Conservation (phyloP, 1,140 invertebrate species). For the Hermatobates lingyangjiaoensis region DNA sequence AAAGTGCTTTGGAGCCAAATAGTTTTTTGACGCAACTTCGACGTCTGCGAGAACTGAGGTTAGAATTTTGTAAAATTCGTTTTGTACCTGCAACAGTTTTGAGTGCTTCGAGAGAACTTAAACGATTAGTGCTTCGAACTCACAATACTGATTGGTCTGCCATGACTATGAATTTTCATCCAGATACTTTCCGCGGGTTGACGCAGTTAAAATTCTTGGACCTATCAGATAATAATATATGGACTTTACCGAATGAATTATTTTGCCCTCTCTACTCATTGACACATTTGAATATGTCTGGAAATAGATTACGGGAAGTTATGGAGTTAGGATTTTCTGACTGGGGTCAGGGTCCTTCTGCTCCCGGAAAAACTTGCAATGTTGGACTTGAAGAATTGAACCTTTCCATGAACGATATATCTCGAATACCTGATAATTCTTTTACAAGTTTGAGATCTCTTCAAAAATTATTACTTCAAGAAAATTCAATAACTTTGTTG, state of each 20-base stretch:
- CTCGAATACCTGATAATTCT: conserved; percentile 41
- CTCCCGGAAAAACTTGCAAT: conserved; percentile 35
- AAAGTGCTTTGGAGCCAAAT: conserved; percentile 42
- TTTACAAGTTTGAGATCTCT: conserved; percentile 46
- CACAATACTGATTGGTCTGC: conserved; percentile 63
- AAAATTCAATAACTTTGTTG: conserved; percentile 50
- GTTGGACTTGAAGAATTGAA: conserved; percentile 45
- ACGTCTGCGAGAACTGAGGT: conserved; percentile 42
- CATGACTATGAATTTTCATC: conserved; percentile 51
- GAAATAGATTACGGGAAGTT: conserved; percentile 59
- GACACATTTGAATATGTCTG: conserved; percentile 47
- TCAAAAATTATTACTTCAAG: conserved; percentile 41
- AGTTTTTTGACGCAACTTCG: conserved; percentile 43
- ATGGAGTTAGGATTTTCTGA: conserved; percentile 48
- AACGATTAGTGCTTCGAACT: conserved; percentile 45
- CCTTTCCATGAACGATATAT: conserved; percentile 52
- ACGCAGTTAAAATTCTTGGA: conserved; percentile 46
- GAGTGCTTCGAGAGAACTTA: conserved; percentile 40
- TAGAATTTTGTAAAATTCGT: conserved; percentile 62
- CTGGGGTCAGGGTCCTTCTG: conserved; percentile 27
- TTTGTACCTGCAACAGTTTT: conserved; percentile 48
- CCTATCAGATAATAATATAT: conserved; percentile 61
- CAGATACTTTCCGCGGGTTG: conserved; percentile 45
- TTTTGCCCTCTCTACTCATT: conserved; percentile 54
- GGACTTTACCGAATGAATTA: conserved; percentile 47